Evolutionary conservation across 2,888 invertebrate genomes (phyloP), one percentile per base, ranked within the genome.

Genomic region (Fabriciana adippe): DNA sequence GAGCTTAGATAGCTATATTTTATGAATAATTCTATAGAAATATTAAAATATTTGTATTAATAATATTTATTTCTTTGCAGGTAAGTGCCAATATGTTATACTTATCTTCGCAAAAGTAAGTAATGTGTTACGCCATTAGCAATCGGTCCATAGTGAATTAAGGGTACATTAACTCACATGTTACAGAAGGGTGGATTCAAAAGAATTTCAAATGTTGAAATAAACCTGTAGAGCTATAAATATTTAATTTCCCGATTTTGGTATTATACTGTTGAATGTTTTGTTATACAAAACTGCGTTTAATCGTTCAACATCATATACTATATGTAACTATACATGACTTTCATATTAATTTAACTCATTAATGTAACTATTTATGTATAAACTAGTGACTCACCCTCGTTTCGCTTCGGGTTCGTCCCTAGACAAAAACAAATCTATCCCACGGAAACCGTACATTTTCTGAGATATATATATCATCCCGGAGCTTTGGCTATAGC

Each of bases 11-110:
- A 35, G 35, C 6, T 41, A 41, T 41, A 8, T 55, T 35, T 60
- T 15, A 48, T 50, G 50, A 50, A 50, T 6, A 50, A n/a, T 6
- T 51, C 16, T n/a, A 6, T 51, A 6, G 16, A 51, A 26, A 13
- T 31, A 45, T 48, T 8, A 18, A 65, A 66, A 67, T 60, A 66
- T 16, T 62, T 64, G 16, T 66, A 64, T 48, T 63, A 64, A 68
- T 61, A 62, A 64, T 61, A 59, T 62, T 64, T 70, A 62, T 75
- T 74, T 70, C 68, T 64, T 79, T 78, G 3, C 78, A 79, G 78
- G 78, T 78, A 78, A 79, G 78, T 76, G 56, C 65, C 48, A 69
- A 70, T 71, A 60, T 68, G 69, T 68, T 68, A 73, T 47, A 54
- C 66, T 66, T 70, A 69, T 72, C 73, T 54, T n/a, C 18, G 51